Evolutionary conservation across 2,888 invertebrate species (phyloP), one percentile per base, ranked within the genome.

Genomic region (Ischnus inquisitorius): DNA sequence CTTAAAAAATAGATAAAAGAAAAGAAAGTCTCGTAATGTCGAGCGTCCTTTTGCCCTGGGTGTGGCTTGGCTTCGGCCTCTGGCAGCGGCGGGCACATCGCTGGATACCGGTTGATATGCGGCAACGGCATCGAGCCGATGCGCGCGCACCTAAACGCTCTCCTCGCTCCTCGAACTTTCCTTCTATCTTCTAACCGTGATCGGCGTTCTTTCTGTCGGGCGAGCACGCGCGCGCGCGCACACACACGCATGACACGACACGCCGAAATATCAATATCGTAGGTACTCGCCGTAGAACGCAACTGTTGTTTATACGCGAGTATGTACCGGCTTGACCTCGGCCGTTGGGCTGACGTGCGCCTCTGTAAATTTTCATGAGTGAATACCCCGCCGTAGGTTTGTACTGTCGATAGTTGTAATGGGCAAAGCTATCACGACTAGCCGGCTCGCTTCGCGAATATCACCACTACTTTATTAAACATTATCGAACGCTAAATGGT

Each of bases 41-140:
- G 48, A 67, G 62, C 74, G 79, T 75, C 57, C 54, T 74, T 84
- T 76, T 68, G 46, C 83, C 79, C 84, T 90, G 92, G 92, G 92
- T 91, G 92, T 92, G 92, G 92, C 92, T 87, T 89, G 68, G 57
- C 68, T 84, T 77, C 43, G 76, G 68, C 83, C 86, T 85, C 85
- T 83, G 83, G 85, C 34, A 16, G 62, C 48, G 28, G 74, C 62
- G 25, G 14, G 64, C 28, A 25, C 22, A 8, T 28, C 67, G 48
- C 54, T 25, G 62, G n/a, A 88, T 86, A 87, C 88, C 89, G 88
- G 89, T 91, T 90, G 88, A 90, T 83, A 62, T 89, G 91, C 91
- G 90, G 89, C 91, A 90, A 86, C 88, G 89, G 89, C 90, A 93
- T 93, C 91, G 93, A 93, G 79, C 92, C 90, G 84, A 76, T 93